Conservation (phyloP, 1,140 invertebrate species). For the Idris sp. region DNA sequence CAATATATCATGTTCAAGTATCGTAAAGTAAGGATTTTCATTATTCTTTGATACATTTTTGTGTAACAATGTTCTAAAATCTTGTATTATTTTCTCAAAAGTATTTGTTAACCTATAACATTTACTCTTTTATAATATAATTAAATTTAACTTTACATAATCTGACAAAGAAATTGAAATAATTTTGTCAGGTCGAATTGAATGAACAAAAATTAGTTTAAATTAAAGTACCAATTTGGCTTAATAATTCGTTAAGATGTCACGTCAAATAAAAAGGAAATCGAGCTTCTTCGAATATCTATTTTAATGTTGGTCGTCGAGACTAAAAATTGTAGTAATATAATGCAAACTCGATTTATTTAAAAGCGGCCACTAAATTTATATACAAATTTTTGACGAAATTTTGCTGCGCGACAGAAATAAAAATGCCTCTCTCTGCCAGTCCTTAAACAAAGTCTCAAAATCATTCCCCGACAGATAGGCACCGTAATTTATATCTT, state of each 20-base stretch:
- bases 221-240: conserved; percentile 31
- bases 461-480: conserved; percentile 21
- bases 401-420: neutral
- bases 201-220: conserved; percentile 35
- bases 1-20: no score
- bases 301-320: conserved; percentile 13
- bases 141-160: conserved; percentile 12
- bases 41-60: no score
- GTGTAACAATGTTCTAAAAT: no score
- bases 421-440: neutral
- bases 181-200: conserved; percentile 28
- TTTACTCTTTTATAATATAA: neutral
- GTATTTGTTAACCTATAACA: no score
- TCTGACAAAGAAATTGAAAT: conserved; percentile 12
- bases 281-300: conserved; percentile 31
- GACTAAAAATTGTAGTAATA: conserved; percentile 14
- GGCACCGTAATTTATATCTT: conserved; percentile 39
- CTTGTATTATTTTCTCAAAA: no score
- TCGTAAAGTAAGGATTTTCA: no score
- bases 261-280: conserved; percentile 37
- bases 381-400: neutral
- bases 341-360: conserved; percentile 20
- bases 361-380: neutral
- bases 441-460: conserved; percentile 7
- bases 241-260: conserved; percentile 45